Evolutionary conservation across 2,113 vertebrate species (phyloP), one percentile per base, ranked within the genome.

Genomic region (Pseudonaja textilis): DNA sequence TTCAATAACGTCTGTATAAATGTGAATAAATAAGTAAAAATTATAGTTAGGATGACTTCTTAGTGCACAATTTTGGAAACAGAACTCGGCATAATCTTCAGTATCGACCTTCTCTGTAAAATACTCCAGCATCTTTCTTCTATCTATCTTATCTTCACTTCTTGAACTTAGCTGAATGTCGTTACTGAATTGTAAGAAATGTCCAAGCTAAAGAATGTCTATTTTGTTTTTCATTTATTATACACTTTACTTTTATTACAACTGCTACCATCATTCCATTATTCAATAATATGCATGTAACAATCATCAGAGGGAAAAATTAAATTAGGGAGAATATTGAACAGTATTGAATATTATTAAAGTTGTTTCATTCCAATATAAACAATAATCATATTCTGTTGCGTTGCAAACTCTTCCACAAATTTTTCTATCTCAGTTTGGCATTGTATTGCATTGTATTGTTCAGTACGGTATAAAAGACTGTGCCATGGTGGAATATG

Each of bases 161-260:
- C 57, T 94, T 12, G 93, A 90, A 92, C 91, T 39, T 3, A 86
- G 0, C 69, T 94, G 57, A 93, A 91, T 96, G 42, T 91, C 10
- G 9, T 94, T 90, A 26, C 9, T 34, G 14, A 50, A 50, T 20
- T 42, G 22, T 59, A 89, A 64, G 57, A 69, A 50, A 50, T 29
- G 25, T 47, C 25, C 89, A n/a, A 69, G 26, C 47, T 50, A 64
- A 59, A 81, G 39, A 34, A 55, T 4, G 7, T 57, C 22, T 39
- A 89, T 89, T 89, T 56, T 23, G 7, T 55, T 42, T 22, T 55
- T 39, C 16, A 22, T 22, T 11, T 10, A 56, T 88, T 54, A 56
- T 39, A 34, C 2, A 57, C 8, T 20, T 55, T 14, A 11, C 3
- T 89, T 55, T 29, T 88, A 39, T 39, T 81, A 81, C 34, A 39